Percentiles rank a stretch among this genome's conserved stretches.
These are phyloP conservation scores for Leptopterna dolabrata DNA, from an alignment of 2,888 invertebrate genomes.

Conservation along the genomic window DNA sequence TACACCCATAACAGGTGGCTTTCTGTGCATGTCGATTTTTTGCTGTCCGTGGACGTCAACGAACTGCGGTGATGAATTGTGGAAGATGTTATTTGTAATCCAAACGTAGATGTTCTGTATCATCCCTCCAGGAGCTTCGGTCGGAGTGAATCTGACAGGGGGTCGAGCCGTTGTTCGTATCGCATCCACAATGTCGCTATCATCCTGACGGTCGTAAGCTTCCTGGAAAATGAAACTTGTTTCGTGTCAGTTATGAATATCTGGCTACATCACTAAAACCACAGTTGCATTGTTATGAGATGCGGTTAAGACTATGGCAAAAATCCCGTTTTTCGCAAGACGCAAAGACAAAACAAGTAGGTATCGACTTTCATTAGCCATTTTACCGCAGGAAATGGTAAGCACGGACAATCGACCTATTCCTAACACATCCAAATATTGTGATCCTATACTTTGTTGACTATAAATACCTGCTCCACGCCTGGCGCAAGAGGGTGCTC, in stretches of 20 bases:
- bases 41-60: neutral
- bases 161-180: neutral
- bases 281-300: too few relatives aligned
- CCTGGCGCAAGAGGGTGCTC: too few relatives aligned
- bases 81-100: conserved; percentile 39
- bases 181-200: neutral
- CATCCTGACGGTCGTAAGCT: neutral
- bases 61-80: conserved; percentile 12
- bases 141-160: neutral
- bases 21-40: neutral
- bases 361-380: too few relatives aligned
- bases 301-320: too few relatives aligned
- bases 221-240: neutral
- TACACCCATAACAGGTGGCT: neutral
- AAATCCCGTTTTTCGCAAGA: too few relatives aligned
- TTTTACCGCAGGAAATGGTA: too few relatives aligned
- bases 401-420: too few relatives aligned
- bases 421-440: too few relatives aligned
- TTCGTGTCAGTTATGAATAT: neutral
- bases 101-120: conserved; percentile 36
- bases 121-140: neutral
- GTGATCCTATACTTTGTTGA: too few relatives aligned
- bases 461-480: too few relatives aligned
- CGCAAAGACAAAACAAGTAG: too few relatives aligned
- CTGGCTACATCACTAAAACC: too few relatives aligned